These are phyloP conservation scores for Eueremaeus valkanovi DNA, from an alignment of 2,888 invertebrate species.

Conservation along the genomic window DNA sequence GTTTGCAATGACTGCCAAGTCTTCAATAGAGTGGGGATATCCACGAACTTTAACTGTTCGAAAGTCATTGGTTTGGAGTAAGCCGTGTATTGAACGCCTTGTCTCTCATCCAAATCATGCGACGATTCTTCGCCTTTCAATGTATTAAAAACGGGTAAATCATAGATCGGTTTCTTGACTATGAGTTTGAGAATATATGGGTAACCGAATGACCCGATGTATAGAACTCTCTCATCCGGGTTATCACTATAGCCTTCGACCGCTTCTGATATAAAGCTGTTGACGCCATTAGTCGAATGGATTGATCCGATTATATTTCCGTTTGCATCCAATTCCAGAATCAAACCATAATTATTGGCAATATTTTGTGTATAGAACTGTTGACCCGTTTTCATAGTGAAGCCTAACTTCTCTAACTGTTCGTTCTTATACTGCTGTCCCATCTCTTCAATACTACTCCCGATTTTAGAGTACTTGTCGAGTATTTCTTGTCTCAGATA, in stretches of 20 bases:
- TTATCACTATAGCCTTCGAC: conserved; percentile 36
- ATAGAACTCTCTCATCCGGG: conserved; percentile 36
- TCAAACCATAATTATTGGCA: conserved; percentile 39
- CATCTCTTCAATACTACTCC: conserved; percentile 24
- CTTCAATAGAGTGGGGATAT: conserved; percentile 9
- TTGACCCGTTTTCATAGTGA: conserved; percentile 31
- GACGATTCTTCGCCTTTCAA: not conserved
- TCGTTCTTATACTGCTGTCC: conserved; percentile 35
- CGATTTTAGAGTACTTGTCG: conserved; percentile 5
- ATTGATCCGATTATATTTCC: conserved; percentile 41
- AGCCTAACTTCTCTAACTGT: conserved; percentile 36
- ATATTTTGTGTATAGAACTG: conserved; percentile 38
- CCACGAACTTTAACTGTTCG: conserved; percentile 14
- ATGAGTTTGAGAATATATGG: conserved; percentile 37
- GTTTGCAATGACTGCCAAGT: conserved; percentile 7
- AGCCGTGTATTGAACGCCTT: conserved; percentile 25
- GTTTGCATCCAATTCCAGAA: conserved; percentile 41
- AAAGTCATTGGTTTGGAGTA: conserved; percentile 1
- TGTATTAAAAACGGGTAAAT: conserved; percentile 34
- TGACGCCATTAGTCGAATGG: conserved; percentile 41
- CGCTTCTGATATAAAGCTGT: conserved; percentile 39
- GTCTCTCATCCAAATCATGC: not conserved
- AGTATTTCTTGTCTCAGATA: conserved; percentile 38
- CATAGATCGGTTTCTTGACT: conserved; percentile 32
- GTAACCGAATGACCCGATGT: conserved; percentile 41